These are phyloP conservation scores for Virgularia gustaviana DNA, from an alignment of 92 coral and sea anemone genomes.

Conservation along the genomic window DNA sequence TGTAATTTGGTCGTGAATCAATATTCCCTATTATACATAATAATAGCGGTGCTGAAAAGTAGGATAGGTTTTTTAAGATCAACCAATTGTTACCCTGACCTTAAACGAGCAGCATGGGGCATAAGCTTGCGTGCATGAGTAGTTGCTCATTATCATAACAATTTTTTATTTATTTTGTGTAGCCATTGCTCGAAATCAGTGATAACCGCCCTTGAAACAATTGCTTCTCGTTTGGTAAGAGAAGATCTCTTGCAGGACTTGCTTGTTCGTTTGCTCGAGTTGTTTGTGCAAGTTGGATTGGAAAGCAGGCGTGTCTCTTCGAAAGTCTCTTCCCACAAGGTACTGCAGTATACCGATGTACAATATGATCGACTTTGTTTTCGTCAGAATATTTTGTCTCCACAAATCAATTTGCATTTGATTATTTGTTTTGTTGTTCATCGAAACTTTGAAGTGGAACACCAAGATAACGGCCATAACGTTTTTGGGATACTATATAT, in stretches of 20 bases:
- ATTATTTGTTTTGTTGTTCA: not conserved
- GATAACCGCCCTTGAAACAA: conserved; percentile 76
- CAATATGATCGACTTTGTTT: not conserved
- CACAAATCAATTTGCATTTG: not conserved
- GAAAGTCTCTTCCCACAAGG: conserved; percentile 82
- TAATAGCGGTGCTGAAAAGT: no score
- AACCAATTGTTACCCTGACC: no score
- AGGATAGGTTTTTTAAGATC: no score
- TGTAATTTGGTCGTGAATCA: no score
- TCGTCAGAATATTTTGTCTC: no score
- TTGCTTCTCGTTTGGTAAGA: conserved; percentile 78
- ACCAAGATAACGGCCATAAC: not conserved
- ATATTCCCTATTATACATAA: no score
- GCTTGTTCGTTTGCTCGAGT: conserved; percentile 79
- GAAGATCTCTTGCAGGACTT: conserved; percentile 78
- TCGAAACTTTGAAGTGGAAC: not conserved
- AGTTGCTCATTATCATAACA: no score
- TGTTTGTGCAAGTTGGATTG: conserved; percentile 96
- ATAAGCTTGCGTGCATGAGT: no score
- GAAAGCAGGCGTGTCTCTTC: conserved; percentile 92
- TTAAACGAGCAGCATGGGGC: no score
- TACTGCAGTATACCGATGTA: not conserved
- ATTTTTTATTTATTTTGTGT: not conserved
- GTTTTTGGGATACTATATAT: not conserved
- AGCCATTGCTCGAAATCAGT: conserved; percentile 97